Percentiles rank a stretch among this genome's conserved stretches.
Evolutionary conservation across 2,888 invertebrate genomes (phyloP).

Genomic region (Pinctada fucata): DNA sequence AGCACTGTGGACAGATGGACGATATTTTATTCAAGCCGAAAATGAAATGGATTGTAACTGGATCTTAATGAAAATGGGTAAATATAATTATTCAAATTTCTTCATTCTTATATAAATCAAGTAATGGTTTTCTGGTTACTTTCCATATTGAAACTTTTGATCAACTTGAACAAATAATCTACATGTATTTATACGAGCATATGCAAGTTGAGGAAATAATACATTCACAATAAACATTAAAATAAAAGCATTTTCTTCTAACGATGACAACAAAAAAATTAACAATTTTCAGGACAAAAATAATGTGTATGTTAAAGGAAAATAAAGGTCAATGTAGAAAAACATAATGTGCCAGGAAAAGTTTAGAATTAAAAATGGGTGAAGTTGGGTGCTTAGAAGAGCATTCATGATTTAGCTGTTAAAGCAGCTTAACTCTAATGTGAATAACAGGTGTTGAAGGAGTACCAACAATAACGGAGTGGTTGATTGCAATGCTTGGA

Average conservation of each 20-base stretch:
- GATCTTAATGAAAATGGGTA: constrained; percentile 73
- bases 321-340: no score
- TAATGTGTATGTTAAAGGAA: no score
- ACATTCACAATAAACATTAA: no score
- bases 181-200: no score
- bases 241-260: no score
- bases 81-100: neutral
- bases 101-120: neutral
- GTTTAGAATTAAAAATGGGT: no score
- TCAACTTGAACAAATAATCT: neutral
- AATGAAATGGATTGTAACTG: constrained; percentile 76
- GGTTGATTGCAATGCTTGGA: constrained; percentile 54
- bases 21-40: constrained; percentile 76
- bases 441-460: constrained; percentile 46
- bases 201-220: no score
- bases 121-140: neutral
- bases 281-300: no score
- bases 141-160: neutral
- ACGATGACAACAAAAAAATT: no score
- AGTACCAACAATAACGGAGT: constrained; percentile 56
- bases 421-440: neutral
- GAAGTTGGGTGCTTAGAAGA: no score
- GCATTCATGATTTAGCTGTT: no score
- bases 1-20: constrained; percentile 76
- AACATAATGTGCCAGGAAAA: no score